Percentiles rank a stretch among this genome's conserved stretches.
phyloP scores from a whole-genome alignment of 92 coral and sea anemone species.

The Virgularia gustaviana region DNA sequence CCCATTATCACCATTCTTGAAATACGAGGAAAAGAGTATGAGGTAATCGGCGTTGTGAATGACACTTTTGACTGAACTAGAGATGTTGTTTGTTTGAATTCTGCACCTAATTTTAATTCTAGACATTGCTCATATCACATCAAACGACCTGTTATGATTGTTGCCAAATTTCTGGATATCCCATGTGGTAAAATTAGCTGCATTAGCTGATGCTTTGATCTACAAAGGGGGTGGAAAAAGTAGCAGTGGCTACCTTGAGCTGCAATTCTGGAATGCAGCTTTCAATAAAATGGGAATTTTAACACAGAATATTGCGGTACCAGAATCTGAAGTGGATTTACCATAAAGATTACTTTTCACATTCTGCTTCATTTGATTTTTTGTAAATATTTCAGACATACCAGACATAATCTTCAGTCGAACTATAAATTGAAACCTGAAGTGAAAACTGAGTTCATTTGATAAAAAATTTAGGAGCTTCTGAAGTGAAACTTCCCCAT shows the following conservation, averaged over 20 bases:
- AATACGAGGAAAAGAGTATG: slow-evolving; percentile 16
- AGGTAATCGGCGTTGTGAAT: slow-evolving; percentile 31
- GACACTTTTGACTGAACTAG: slow-evolving; percentile 37
- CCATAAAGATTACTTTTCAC: no score
- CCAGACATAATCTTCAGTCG: no score
- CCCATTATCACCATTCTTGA: slow-evolving; percentile 8
- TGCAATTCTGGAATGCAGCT: slow-evolving; percentile 45
- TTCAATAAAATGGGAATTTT: slow-evolving; percentile 40
- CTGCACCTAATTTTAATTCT: slow-evolving; percentile 29
- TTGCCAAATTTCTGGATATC: slow-evolving; percentile 17
- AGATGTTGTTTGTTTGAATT: slow-evolving; percentile 36
- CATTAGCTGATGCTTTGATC: slow-evolving; percentile 4
- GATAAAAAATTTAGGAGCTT: no score
- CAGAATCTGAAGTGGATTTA: slow-evolving; percentile 30
- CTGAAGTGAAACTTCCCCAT: no score
- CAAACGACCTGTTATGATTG: slow-evolving; percentile 18
- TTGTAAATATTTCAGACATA: no score
- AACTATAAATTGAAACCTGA: no score
- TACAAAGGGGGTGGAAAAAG: slow-evolving; percentile 19
- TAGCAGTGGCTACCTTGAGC: slow-evolving; percentile 22
- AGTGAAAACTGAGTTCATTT: no score
- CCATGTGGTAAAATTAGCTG: slow-evolving; percentile 7
- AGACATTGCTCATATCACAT: slow-evolving; percentile 38
- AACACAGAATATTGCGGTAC: slow-evolving; percentile 38
- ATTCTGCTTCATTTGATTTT: no score